Evolutionary conservation across 2,888 invertebrate genomes (phyloP).

Genomic region (Pycnomerus fuliginosus): DNA sequence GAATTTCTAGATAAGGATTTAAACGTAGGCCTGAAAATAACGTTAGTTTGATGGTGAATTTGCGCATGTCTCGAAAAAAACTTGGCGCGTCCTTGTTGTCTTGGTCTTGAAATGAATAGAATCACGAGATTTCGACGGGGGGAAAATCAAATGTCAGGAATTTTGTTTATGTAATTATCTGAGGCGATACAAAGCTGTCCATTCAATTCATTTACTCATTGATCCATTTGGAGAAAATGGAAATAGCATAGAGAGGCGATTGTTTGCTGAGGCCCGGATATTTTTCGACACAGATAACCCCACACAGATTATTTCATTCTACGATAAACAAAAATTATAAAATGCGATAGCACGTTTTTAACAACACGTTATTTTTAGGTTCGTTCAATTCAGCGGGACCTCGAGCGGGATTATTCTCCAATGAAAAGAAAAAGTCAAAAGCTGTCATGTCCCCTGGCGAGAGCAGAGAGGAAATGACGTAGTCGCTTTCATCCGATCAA

Average conservation of each 20-base stretch:
- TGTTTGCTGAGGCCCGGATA: slow-evolving; percentile 29
- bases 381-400: slow-evolving; percentile 13
- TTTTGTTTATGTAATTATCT: background rate
- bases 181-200: slow-evolving; percentile 2
- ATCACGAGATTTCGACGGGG: too few relatives aligned
- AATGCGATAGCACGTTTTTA: slow-evolving; percentile 26
- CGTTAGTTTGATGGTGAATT: too few relatives aligned
- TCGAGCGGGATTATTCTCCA: too few relatives aligned
- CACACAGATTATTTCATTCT: slow-evolving; percentile 27
- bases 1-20: slow-evolving; percentile 29
- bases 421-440: too few relatives aligned
- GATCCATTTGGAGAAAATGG: slow-evolving; percentile 22
- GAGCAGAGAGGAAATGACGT: slow-evolving; percentile 16
- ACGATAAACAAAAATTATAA: slow-evolving; percentile 27
- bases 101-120: too few relatives aligned
- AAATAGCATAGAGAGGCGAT: slow-evolving; percentile 27
- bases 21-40: slow-evolving; percentile 18
- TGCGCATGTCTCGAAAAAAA: too few relatives aligned
- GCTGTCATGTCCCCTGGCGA: slow-evolving; percentile 12
- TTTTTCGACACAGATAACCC: slow-evolving; percentile 31
- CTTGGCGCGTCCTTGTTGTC: too few relatives aligned
- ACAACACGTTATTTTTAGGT: slow-evolving; percentile 27
- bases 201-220: slow-evolving; percentile 18
- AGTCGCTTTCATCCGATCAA: slow-evolving; percentile 10
- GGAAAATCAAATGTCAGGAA: too few relatives aligned